Percentiles rank a stretch among this genome's conserved stretches.
Conservation (phyloP, 2,888 invertebrate species). For the Erebia epiphron region DNA sequence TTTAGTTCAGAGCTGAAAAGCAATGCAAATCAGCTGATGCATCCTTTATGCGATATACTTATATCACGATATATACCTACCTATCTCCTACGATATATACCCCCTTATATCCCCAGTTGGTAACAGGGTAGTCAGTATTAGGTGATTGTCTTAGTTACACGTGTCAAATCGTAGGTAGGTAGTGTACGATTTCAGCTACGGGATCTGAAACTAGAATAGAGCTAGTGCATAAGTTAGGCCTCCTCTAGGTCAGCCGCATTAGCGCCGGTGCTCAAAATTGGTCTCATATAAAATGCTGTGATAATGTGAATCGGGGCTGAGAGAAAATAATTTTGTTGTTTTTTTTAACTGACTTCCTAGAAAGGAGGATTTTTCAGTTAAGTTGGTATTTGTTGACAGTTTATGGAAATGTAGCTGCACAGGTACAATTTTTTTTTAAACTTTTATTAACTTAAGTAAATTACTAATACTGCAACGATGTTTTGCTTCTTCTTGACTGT, state of each 20-base stretch:
- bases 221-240: constrained; percentile 31
- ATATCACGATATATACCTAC: background rate
- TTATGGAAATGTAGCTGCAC: background rate
- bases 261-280: background rate
- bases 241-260: constrained; percentile 26
- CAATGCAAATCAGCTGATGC: no score
- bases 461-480: no score
- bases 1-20: no score
- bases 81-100: background rate
- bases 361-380: background rate
- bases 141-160: constrained; percentile 52
- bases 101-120: background rate
- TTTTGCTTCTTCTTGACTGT: no score
- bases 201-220: constrained; percentile 30
- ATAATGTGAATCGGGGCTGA: constrained; percentile 19
- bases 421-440: no score
- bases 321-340: background rate
- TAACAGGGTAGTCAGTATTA: constrained; percentile 45
- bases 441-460: no score
- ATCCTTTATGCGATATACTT: no score
- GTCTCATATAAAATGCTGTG: constrained; percentile 9
- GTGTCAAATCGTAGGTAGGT: constrained; percentile 51
- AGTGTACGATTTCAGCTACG: constrained; percentile 54
- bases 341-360: background rate
- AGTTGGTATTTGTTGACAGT: background rate